Percentiles rank a stretch among this genome's conserved stretches.
phyloP scores from a whole-genome alignment of 2,797 vertebrate genomes.

The Sebastes minor region DNA sequence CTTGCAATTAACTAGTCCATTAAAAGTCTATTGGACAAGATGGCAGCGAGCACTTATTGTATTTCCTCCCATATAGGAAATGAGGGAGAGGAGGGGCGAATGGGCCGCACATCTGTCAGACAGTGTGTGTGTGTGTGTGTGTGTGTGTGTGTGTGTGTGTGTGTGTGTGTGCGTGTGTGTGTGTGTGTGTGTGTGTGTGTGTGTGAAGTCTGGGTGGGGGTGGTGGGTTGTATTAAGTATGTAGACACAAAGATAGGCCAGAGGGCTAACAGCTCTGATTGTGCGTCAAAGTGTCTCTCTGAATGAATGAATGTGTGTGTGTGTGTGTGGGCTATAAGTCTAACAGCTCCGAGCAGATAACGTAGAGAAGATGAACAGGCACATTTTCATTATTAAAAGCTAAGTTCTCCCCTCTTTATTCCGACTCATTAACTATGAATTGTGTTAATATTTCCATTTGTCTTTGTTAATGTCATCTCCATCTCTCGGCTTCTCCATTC shows the following conservation, averaged over 20 bases:
- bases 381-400: conserved; percentile 64
- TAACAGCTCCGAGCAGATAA: conserved; percentile 34
- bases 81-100: conserved; percentile 37
- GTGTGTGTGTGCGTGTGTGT: conserved; percentile 4
- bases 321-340: not conserved
- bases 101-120: conserved; percentile 32
- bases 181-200: conserved; percentile 7
- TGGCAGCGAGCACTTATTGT: conserved; percentile 52
- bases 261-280: conserved; percentile 16
- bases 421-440: conserved; percentile 62
- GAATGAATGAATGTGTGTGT: not conserved
- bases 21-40: conserved; percentile 63
- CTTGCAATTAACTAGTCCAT: conserved; percentile 63
- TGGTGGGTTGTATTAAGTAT: conserved; percentile 30
- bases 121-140: not conserved
- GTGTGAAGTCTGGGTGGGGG: conserved; percentile 12
- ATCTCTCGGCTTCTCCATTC: conserved; percentile 1
- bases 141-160: conserved; percentile 5
- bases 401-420: conserved; percentile 49
- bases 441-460: conserved; percentile 68
- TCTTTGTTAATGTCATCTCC: conserved; percentile 57
- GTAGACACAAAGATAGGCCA: conserved; percentile 35
- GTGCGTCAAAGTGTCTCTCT: conserved; percentile 4
- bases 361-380: conserved; percentile 49
- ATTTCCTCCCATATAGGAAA: conserved; percentile 57